Evolutionary conservation across 2,888 invertebrate species (phyloP), one percentile per base, ranked within the genome.

Genomic region (Chloroclysta siterata): DNA sequence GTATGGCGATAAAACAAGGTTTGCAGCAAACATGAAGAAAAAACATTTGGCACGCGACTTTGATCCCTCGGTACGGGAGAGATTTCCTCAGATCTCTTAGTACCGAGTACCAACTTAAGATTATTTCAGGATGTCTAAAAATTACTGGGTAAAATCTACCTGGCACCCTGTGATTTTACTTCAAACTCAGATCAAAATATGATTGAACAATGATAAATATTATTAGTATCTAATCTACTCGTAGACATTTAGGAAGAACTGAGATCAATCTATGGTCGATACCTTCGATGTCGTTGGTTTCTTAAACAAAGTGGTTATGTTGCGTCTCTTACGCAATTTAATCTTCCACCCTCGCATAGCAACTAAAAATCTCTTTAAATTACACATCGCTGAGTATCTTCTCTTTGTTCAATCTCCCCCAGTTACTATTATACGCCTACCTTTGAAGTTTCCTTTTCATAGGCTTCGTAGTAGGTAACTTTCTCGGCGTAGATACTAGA

Each of bases 321-420:
- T 15, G 8, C 36, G 1, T 39, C 11, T 39, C 36, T 39, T 39
- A 8, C 46, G 6, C 11, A 11, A 17, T 10, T 46, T 10, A 8
- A 46, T 17, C 17, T 46, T 44, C 13, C 41, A 41, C 5, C 36
- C 14, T 53, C 22, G 39, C 63, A 47, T 55, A 53, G 54, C 54
- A 63, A 33, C 59, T 52, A 11, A 62, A 57, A 41, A 22, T 44
- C 63, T 54, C 63, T 71, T 72, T 68, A 63, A 52, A 59, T 46
- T 60, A 57, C 59, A 29, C 69, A 67, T 69, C 71, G 60, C 53
- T 58, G 53, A 65, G 60, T 67, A 57, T 73, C 71, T 68, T 53
- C 63, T 64, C 70, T 75, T 78, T 77, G 73, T 78, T 71, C 68
- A 53, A 56, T 56, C 74, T 69, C 74, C 74, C 72, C 72, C 65